Conservation (phyloP, 2,113 vertebrate species). For the Amblyopsis rosae region DNA sequence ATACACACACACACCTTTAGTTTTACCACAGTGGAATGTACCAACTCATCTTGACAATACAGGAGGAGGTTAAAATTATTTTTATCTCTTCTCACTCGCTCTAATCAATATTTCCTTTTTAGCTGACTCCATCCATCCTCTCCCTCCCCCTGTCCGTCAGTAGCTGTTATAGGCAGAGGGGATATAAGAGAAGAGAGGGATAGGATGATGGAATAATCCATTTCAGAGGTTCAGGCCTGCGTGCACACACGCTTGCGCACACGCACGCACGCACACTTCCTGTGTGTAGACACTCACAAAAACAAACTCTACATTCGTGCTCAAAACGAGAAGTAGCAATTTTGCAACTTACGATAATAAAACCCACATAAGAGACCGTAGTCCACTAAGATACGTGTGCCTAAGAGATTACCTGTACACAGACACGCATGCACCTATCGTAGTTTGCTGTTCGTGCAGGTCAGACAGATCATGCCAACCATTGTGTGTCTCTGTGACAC, state of each 20-base stretch:
- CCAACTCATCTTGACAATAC: slow-evolving; percentile 41
- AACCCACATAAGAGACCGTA: slow-evolving; percentile 3
- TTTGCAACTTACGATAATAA: background rate
- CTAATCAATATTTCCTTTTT: slow-evolving; percentile 24
- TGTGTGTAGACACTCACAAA: slow-evolving; percentile 1
- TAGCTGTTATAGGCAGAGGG: slow-evolving; percentile 41
- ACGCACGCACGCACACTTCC: slow-evolving; percentile 22
- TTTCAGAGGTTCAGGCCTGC: slow-evolving; percentile 35
- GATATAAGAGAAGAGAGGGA: slow-evolving; percentile 3
- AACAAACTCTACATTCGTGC: slow-evolving; percentile 7
- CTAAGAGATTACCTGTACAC: background rate
- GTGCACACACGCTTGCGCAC: slow-evolving; percentile 12
- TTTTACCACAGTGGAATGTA: slow-evolving; percentile 37
- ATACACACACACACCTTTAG: slow-evolving; percentile 5
- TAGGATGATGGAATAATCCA: slow-evolving; percentile 42
- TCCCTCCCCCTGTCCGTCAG: slow-evolving; percentile 44
- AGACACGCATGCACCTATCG: too few relatives aligned
- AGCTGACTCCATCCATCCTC: slow-evolving; percentile 1
- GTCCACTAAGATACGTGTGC: background rate
- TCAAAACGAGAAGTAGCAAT: slow-evolving; percentile 1
- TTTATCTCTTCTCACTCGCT: slow-evolving; percentile 15
- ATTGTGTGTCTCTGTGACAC: slow-evolving; percentile 30
- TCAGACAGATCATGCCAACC: too few relatives aligned
- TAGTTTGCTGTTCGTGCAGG: too few relatives aligned
- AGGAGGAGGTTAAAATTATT: slow-evolving; percentile 12